phyloP scores from a whole-genome alignment of 2,113 vertebrate species.

The Sinocyclocheilus anophthalmus region DNA sequence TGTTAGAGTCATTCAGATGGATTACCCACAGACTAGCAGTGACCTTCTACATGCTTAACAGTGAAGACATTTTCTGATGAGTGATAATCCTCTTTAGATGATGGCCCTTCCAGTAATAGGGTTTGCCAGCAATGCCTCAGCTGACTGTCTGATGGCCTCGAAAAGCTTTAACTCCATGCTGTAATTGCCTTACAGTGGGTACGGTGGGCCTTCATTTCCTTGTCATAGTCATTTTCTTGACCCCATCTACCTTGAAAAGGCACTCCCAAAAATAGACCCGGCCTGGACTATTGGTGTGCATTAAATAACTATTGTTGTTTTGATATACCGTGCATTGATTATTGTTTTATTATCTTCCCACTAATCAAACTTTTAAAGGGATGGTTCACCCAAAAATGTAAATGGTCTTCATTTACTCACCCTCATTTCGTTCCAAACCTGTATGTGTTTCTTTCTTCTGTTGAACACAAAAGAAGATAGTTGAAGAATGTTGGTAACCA shows the following conservation, averaged over 20 bases:
- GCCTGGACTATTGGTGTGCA: neutral
- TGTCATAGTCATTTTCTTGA: constrained; percentile 16
- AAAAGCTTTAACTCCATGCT: neutral
- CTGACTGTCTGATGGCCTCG: neutral
- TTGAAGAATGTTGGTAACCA: neutral
- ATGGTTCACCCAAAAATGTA: neutral
- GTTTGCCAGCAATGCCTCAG: neutral
- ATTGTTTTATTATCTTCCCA: neutral
- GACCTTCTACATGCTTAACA: constrained; percentile 26
- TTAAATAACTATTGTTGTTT: neutral
- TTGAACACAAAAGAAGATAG: neutral
- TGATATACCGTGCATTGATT: neutral
- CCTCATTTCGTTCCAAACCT: neutral
- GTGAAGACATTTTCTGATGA: constrained; percentile 23
- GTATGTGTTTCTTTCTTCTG: too few relatives aligned
- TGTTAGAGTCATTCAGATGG: constrained; percentile 1
- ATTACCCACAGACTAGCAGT: constrained; percentile 3
- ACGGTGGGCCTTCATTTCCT: neutral
- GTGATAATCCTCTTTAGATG: constrained; percentile 21
- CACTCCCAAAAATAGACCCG: neutral
- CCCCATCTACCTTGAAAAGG: constrained; percentile 7
- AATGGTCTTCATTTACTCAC: too few relatives aligned
- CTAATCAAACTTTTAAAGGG: too few relatives aligned
- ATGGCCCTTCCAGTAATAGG: neutral
- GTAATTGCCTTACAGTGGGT: neutral